Evolutionary conservation across 2,888 invertebrate genomes (phyloP), one percentile per base, ranked within the genome.

Genomic region (Loripinus fragilis): DNA sequence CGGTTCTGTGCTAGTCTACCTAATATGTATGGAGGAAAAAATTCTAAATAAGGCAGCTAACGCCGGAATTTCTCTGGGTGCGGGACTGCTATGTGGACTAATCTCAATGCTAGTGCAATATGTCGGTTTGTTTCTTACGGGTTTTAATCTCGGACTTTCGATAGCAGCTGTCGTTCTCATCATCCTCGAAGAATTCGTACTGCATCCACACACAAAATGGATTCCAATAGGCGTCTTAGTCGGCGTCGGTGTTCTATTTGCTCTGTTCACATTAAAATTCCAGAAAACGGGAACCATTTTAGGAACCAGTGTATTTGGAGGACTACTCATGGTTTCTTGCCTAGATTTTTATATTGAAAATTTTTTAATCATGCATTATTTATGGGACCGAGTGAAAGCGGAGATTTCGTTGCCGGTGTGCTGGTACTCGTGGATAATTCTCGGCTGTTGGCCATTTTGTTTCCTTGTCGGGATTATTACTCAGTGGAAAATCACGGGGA

Each of bases 21-120:
- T 96, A 87, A 96, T 97, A 90, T 97, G 97, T 92, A 94, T 96
- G 69, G 97, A 97, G 93, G 96, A 97, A 91, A 95, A 96, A 88
- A 71, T 97, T 80, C 95, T 97, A 93, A 92, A 92, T 0, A 80
- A 90, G 17, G 96, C 96, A 91, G 97, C 96, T 69, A 96, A 96
- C 93, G 85, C 94, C 95, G 96, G 96, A 78, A 96, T 96, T 67
- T 95, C 96, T 0, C 92, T 96, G 28, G 95, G 96, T 76, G 96
- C 96, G 35, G 97, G 97, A 17, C 94, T 97, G 30, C 94, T 97
- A 55, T 96, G 96, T 89, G 97, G 97, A 20, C 95, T 97, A 78
- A 96, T 97, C 90, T 97, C 96, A 17, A 96, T 96, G 96, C 94
- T 97, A 89, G 96, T 97, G 76, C 96, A 96, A 91, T 96, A 97